Conservation (phyloP, 1,140 invertebrate species). For the Globodera ellingtonae region DNA sequence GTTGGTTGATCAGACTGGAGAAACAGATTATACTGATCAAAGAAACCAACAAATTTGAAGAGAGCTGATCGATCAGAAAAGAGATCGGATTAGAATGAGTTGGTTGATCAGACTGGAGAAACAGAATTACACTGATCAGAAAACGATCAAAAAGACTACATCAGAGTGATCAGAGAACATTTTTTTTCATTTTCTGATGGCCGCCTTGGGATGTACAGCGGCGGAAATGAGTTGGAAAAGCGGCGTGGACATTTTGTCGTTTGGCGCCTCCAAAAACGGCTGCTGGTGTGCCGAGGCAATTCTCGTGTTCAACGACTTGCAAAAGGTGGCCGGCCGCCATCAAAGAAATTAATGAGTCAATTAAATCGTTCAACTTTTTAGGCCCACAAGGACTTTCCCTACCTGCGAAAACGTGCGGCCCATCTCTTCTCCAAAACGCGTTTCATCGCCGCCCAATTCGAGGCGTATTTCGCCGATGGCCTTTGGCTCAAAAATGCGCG, state of each 20-base stretch:
- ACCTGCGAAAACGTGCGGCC: conserved; percentile 29
- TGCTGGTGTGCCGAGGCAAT: conserved; percentile 37
- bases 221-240: conserved; percentile 35
- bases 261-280: conserved; percentile 33
- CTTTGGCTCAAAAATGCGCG: conserved; percentile 32
- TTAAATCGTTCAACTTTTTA: neutral
- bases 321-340: neutral
- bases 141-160: too few relatives aligned
- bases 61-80: too few relatives aligned
- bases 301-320: conserved; percentile 32
- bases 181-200: neutral
- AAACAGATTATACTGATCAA: too few relatives aligned
- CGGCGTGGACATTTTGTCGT: conserved; percentile 33
- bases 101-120: neutral
- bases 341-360: neutral
- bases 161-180: too few relatives aligned
- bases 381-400: conserved; percentile 27
- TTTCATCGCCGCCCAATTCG: conserved; percentile 36
- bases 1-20: too few relatives aligned
- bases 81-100: too few relatives aligned
- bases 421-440: conserved; percentile 36
- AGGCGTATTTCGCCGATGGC: conserved; percentile 31
- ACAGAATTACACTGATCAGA: neutral
- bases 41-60: too few relatives aligned
- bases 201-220: conserved; percentile 23